These are phyloP conservation scores for Eulemur coronatus DNA, from an alignment of 2,797 vertebrate genomes.

Conservation along the genomic window DNA sequence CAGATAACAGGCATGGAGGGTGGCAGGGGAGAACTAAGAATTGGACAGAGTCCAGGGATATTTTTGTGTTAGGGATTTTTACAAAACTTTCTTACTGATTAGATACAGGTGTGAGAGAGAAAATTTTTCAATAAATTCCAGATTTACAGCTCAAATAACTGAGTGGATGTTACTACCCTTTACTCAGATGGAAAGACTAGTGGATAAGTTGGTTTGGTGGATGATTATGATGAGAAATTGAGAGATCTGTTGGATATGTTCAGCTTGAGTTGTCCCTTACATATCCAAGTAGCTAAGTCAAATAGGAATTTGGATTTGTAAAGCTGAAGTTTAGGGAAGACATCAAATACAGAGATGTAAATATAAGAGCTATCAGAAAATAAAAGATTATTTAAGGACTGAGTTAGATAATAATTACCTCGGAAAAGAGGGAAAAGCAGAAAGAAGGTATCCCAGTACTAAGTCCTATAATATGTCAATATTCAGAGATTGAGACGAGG, in stretches of 20 bases:
- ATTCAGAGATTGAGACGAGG: neutral
- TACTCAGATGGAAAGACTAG: neutral
- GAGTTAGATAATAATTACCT: neutral
- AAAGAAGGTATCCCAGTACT: neutral
- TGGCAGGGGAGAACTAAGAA: neutral
- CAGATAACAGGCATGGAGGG: neutral
- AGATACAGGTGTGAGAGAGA: neutral
- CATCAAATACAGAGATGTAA: neutral
- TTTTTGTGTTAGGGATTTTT: neutral
- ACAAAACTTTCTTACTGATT: neutral
- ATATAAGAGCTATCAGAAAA: neutral
- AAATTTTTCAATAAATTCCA: neutral
- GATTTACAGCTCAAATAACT: neutral
- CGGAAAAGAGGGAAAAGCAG: neutral
- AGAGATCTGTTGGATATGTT: neutral
- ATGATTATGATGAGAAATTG: neutral
- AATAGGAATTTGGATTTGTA: neutral
- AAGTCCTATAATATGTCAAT: neutral
- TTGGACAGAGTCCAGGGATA: neutral
- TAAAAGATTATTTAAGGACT: neutral
- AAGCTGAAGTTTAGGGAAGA: neutral
- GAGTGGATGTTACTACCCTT: neutral
- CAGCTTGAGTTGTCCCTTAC: neutral
- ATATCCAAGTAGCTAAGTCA: neutral
- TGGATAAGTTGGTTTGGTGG: neutral